Evolutionary conservation across 53 echinoderm and acorn worm genomes (phyloP), one percentile per base, ranked within the genome.

Genomic region (Holothuria leucospilota): DNA sequence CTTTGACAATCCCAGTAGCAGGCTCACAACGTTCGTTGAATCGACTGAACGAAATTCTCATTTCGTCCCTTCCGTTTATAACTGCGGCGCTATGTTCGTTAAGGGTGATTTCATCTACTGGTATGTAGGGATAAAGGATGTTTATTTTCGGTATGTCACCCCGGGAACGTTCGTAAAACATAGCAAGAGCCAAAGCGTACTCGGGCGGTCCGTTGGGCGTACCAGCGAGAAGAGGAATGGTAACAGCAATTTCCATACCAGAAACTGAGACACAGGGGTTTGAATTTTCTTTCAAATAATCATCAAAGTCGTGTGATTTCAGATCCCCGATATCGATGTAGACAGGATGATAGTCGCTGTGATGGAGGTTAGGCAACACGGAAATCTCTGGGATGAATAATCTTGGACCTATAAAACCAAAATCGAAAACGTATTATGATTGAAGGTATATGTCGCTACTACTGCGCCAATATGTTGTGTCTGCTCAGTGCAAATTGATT

Each of bases 71-170:
- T 20, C 77, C 77, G 30, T 38, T 75, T 25, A 8, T 39, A 40
- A 40, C 7, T 40, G 4, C 40, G 7, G 40, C 40, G 4, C 40
- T 7, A 40, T 40, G 4, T 8, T 75, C 49, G 39, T 51, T 41
- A 20, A 75, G 0, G 8, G 18, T 42, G 41, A 75, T 8, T 18
- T 75, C 40, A 41, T 75, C 77, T 21, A 40, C 77, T 25, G 77
- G 77, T 20, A 75, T 42, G 77, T 75, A 75, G 6, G 77, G 77
- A 51, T 75, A 75, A n/a, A 75, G 49, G 6, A 51, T n/a, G 49
- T 51, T 75, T 13, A 51, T 24, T 51, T 42, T 75, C 8, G 77
- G 77, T 20, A 75, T 42, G 12, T 75, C 77, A 7, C 77, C 77
- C 13, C 46, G 77, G n/a, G 25, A 24, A 5, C 52, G 9, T 2